Conservation (phyloP, 2,888 invertebrate genomes). For the Tachina lurida region DNA sequence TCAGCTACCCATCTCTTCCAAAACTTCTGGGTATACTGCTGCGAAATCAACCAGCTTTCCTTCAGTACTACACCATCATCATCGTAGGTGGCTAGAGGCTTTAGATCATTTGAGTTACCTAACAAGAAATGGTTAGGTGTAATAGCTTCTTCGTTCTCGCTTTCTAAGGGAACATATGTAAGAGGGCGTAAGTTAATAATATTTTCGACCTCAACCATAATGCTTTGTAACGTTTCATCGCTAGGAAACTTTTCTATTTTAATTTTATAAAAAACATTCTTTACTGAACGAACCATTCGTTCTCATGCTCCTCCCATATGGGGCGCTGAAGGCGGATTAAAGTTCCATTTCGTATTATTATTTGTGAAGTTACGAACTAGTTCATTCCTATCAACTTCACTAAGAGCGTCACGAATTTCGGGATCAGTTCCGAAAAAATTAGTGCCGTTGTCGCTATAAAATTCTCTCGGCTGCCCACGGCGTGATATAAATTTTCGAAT, state of each 20-base stretch:
- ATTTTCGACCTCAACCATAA: constrained; percentile 34
- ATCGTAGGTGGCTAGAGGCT: constrained; percentile 20
- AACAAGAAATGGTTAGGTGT: constrained; percentile 18
- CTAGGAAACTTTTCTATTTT: constrained; percentile 3
- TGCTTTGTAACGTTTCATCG: constrained; percentile 31
- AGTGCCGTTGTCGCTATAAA: constrained; percentile 69
- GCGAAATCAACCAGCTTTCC: constrained; percentile 25
- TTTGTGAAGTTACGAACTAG: constrained; percentile 53
- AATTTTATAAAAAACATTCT: constrained; percentile 66
- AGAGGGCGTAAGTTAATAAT: constrained; percentile 50
- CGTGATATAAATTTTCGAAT: constrained; percentile 63
- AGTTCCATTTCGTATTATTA: constrained; percentile 45
- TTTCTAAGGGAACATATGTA: constrained; percentile 48
- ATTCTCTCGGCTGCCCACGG: constrained; percentile 60
- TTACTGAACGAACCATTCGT: constrained; percentile 62
- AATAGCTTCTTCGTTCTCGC: constrained; percentile 44
- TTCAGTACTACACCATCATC: constrained; percentile 2
- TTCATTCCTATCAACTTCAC: constrained; percentile 55
- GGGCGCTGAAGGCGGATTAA: constrained; percentile 47
- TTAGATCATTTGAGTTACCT: constrained; percentile 3
- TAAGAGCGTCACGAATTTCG: constrained; percentile 60
- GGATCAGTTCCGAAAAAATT: constrained; percentile 68
- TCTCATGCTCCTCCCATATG: constrained; percentile 48
- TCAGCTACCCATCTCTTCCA: constrained; percentile 39
- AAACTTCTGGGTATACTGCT: constrained; percentile 19